Base-by-base conservation (phyloP, 2,797 vertebrate genomes). In the Capromys pilorides region DNA sequence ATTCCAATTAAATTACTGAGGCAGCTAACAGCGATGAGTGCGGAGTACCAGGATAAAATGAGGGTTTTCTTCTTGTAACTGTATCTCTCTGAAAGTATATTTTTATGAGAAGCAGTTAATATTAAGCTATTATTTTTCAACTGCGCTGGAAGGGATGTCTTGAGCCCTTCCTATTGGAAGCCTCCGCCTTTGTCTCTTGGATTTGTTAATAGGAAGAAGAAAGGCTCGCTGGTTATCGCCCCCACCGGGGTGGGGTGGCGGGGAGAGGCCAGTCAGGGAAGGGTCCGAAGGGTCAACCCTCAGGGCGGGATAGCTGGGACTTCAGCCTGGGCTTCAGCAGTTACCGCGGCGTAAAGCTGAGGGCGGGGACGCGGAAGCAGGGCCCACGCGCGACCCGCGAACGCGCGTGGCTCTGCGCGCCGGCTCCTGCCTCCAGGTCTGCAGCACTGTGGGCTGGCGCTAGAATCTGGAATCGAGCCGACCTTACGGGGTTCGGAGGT, bases 1-100 rank as follows among this genome's bases (percentile, higher is more conserved):
- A 92, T 98, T 98, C 98, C 98, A 98, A 98, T 98, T 98, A 98
- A 98, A 98, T 98, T 98, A 98, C 98, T 97, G 98, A 98, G 98
- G 98, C 98, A 98, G 98, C 98, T 97, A 98, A 98, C 98, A 97
- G 98, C 96, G 79, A 97, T 64, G 97, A 78, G 91, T 97, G 19
- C 97, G 82, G 95, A 96, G 95, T 86, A 89, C 77, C 87, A 51
- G 97, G 96, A 96, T 83, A 90, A 97, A 98, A 98, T 97, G 97
- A 98, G 96, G 96, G 94, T 91, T 98, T 96, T 95, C 96, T 96
- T 90, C 94, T 90, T 7, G 39, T 9, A 83, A 90, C 86, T 97
- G 88, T 95, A 51, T 96, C 96, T 88, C 95, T 83, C 94, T 82
- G 96, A n/a, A 95, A 84, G 84, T 84, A 19, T 97, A 59, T 97